phyloP scores from a whole-genome alignment of 2,797 vertebrate species.

The Ciconia nigra region DNA sequence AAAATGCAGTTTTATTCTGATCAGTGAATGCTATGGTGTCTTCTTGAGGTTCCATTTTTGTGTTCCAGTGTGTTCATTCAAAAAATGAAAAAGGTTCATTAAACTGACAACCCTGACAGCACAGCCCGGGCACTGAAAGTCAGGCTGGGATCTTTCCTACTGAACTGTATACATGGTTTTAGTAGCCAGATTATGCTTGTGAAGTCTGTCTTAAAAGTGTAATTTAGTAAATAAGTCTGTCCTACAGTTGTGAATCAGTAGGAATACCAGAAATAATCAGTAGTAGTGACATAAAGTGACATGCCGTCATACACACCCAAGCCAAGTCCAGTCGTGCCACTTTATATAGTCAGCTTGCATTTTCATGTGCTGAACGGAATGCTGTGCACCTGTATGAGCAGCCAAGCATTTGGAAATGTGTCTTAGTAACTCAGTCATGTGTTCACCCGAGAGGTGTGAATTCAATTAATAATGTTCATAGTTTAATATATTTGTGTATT shows the following conservation, averaged over 20 bases:
- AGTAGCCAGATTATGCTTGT: neutral
- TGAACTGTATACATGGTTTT: neutral
- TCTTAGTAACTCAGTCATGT: neutral
- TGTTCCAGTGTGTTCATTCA: neutral
- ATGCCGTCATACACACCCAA: neutral
- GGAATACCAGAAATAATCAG: neutral
- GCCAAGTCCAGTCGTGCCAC: neutral
- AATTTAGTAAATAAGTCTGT: neutral
- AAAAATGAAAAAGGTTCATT: neutral
- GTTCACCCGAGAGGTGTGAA: neutral
- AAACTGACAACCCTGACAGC: neutral
- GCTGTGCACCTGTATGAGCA: neutral
- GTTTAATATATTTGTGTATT: neutral
- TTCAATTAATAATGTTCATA: neutral
- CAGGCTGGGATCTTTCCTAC: neutral
- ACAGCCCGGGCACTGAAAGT: neutral
- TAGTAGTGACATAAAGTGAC: neutral
- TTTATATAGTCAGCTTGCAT: neutral
- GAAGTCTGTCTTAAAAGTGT: neutral
- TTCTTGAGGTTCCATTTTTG: neutral
- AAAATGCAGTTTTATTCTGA: neutral
- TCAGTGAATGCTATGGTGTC: neutral
- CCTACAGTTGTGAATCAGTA: neutral
- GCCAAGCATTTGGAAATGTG: neutral
- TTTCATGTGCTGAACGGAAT: neutral